A percentile compares a stretch with the other conserved stretches of the same genome.
Evolutionary conservation across 2,113 vertebrate genomes (phyloP).

Genomic region (Actenoides hombroni): DNA sequence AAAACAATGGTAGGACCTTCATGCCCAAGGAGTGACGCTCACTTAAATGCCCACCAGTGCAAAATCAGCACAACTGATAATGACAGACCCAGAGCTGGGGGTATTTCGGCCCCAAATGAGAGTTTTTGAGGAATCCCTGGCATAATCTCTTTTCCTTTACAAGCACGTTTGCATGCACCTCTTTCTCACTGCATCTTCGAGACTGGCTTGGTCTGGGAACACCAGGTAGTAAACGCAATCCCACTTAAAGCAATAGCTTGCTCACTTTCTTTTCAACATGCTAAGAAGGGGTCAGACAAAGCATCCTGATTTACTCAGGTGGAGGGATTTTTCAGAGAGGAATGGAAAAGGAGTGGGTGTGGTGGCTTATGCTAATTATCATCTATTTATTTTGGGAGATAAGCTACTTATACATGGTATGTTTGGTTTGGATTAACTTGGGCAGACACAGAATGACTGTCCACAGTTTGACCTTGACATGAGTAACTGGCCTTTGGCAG

Average conservation of each 20-base stretch:
- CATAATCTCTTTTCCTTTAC: neutral
- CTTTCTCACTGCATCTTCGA: neutral
- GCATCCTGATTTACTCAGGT: conserved; percentile 51
- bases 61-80: neutral
- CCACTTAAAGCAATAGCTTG: neutral
- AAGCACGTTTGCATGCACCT: fast-evolving
- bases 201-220: neutral
- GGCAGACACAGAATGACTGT: conserved; percentile 56
- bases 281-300: neutral
- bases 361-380: conserved; percentile 54
- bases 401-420: conserved; percentile 53
- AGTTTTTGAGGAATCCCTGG: neutral
- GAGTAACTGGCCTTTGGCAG: conserved; percentile 52
- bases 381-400: conserved; percentile 66
- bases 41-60: neutral
- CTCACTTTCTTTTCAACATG: neutral
- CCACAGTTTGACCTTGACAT: conserved; percentile 66
- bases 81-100: neutral
- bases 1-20: neutral
- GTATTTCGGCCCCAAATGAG: neutral
- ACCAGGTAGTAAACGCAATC: neutral
- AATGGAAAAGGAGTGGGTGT: conserved; percentile 15
- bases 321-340: conserved; percentile 2
- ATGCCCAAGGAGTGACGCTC: neutral
- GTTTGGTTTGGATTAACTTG: conserved; percentile 67